Evolutionary conservation across 2,888 invertebrate species (phyloP).

Genomic region (Andrena trimmerana): DNA sequence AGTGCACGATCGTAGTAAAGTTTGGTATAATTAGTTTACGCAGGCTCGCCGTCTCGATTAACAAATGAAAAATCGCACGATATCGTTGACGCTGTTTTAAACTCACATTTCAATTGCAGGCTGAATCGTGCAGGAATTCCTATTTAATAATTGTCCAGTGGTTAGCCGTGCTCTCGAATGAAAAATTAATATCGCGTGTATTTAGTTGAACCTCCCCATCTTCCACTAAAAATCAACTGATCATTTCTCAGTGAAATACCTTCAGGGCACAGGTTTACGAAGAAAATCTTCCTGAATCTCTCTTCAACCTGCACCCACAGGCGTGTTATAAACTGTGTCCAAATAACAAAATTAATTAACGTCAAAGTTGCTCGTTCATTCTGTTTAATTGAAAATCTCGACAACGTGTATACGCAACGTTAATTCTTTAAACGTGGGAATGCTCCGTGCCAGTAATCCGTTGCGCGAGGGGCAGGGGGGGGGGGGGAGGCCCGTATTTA

Average conservation of each 20-base stretch:
- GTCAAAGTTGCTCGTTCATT: not conserved
- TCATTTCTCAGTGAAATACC: no score
- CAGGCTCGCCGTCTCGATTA: not conserved
- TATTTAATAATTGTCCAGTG: not conserved
- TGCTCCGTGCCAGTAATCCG: constrained; percentile 7
- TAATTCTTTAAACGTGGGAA: not conserved
- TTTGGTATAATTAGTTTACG: constrained; percentile 10
- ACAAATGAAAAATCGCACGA: constrained; percentile 17
- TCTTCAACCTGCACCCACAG: no score
- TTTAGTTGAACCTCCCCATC: not conserved
- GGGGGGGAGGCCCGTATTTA: constrained; percentile 26
- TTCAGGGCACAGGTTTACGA: no score
- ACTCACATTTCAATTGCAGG: not conserved
- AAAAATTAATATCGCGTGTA: constrained; percentile 1
- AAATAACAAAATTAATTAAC: not conserved
- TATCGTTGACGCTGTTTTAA: not conserved
- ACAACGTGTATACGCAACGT: not conserved
- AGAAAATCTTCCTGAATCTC: no score
- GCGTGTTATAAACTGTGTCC: not conserved
- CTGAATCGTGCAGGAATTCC: not conserved
- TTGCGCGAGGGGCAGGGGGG: no score
- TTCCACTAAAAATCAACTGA: no score
- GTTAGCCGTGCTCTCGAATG: not conserved
- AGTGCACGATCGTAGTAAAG: not conserved
- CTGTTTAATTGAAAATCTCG: not conserved